Conservation (phyloP, 2,113 vertebrate genomes). For the Corythaixoides concolor region DNA sequence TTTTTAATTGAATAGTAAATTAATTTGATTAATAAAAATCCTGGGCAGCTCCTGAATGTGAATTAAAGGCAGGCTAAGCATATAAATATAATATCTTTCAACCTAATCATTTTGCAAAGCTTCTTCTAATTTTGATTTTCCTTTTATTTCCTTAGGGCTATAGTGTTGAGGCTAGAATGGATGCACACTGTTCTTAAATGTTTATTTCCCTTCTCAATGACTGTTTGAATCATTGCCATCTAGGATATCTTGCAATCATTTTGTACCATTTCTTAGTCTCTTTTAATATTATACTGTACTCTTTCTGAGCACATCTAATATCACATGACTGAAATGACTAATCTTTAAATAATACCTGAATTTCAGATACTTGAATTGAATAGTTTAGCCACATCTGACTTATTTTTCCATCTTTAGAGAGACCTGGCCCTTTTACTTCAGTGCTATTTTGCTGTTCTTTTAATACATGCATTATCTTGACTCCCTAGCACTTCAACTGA, state of each 20-base stretch:
- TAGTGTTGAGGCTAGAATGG: neutral
- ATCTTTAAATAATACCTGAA: neutral
- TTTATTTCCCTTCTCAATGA: neutral
- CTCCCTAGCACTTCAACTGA: neutral
- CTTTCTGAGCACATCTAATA: neutral
- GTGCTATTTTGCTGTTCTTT: neutral
- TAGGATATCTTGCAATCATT: neutral
- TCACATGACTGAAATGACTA: neutral
- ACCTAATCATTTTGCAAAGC: neutral
- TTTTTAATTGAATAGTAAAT: conserved; percentile 65
- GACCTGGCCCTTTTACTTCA: neutral
- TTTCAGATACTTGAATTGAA: neutral
- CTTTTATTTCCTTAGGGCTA: neutral
- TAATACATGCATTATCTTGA: neutral
- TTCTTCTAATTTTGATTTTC: neutral
- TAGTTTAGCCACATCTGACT: neutral
- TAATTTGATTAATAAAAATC: conserved; percentile 53
- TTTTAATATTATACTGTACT: neutral
- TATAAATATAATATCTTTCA: neutral
- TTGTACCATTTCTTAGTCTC: neutral
- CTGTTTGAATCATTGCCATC: neutral
- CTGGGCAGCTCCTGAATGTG: neutral
- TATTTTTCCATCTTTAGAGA: neutral
- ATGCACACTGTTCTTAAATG: neutral
- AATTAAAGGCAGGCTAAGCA: neutral